Evolutionary conservation across 2,888 invertebrate genomes (phyloP), one percentile per base, ranked within the genome.

Genomic region (Aphelenchoides bicaudatus): DNA sequence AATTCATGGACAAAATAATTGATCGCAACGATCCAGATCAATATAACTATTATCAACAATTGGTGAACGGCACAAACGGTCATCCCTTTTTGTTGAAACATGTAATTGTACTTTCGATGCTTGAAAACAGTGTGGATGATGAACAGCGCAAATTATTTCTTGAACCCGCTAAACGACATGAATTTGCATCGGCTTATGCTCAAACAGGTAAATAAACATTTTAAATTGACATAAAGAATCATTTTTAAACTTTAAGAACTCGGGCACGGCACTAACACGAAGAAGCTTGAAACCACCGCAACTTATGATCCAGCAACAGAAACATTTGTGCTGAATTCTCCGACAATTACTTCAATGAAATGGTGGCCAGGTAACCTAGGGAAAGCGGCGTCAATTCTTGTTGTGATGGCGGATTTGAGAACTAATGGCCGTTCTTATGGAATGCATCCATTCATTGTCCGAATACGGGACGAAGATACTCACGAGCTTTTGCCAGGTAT

Each of bases 371-470:
- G 73, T 49, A 66, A 39, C 59, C 60, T 60, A 61, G 65, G 91
- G 0, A 91, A 92, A 68, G 89, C 91, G 0, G 87, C 88, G 6
- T 93, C 91, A 82, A 87, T 91, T 82, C 90, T 91, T 38, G 84
- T 94, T 37, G 90, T 94, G 0, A 87, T 92, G 79, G 93, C 93
- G 1, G 91, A 92, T 79, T 84, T 94, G 2, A 86, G 88, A 79
- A 88, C 89, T 2, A 85, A 87, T 73, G 89, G 88, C 0, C 83
- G 87, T 78, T 87, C 88, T 77, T 86, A 88, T 79, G 93, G 94
- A 27, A 87, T 92, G 68, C 92, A 93, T 79, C 87, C 90, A 0
- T 94, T 94, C 80, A 86, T 94, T 67, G 91, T 93, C 0, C 93
- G 91, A 77, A 82, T 94, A 5, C 84, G 94, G 52, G 88, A 91